A percentile compares a stretch with the other conserved stretches of the same genome.
Conservation (phyloP, 2,797 vertebrate genomes). For the Esox lucius region DNA sequence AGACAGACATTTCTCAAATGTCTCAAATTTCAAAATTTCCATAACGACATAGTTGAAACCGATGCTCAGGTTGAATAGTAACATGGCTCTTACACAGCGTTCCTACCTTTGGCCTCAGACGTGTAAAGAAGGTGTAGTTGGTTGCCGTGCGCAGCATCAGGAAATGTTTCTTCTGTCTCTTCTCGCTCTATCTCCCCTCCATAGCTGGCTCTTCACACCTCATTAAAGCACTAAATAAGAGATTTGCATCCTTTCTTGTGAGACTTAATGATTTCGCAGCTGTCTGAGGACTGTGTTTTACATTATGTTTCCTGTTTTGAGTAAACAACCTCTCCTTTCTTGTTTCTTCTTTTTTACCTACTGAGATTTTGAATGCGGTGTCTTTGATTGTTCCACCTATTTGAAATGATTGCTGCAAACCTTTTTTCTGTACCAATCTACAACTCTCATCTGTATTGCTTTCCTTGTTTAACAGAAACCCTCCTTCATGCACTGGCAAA, state of each 20-base stretch:
- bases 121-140: slow-evolving; percentile 32
- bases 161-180: slow-evolving; percentile 12
- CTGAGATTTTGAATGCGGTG: too few species aligned
- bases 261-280: slow-evolving; percentile 43
- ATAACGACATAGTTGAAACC: slow-evolving; percentile 20
- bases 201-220: slow-evolving; percentile 47
- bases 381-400: too few species aligned
- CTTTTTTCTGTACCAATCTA: too few species aligned
- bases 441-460: background rate
- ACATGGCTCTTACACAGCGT: slow-evolving; percentile 20
- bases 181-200: slow-evolving; percentile 30
- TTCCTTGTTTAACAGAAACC: too few species aligned
- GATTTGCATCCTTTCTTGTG: slow-evolving; percentile 48
- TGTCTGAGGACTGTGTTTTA: slow-evolving; percentile 24
- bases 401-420: too few species aligned
- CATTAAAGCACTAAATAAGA: slow-evolving; percentile 45
- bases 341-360: too few species aligned
- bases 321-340: background rate
- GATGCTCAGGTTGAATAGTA: slow-evolving; percentile 34
- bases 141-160: slow-evolving; percentile 40
- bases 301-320: slow-evolving; percentile 31
- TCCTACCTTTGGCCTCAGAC: slow-evolving; percentile 15
- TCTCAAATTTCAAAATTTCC: too few species aligned
- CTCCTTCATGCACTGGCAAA: too few species aligned
- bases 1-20: too few species aligned